Conservation (phyloP, 2,888 invertebrate genomes). For the Amiota mariae region DNA sequence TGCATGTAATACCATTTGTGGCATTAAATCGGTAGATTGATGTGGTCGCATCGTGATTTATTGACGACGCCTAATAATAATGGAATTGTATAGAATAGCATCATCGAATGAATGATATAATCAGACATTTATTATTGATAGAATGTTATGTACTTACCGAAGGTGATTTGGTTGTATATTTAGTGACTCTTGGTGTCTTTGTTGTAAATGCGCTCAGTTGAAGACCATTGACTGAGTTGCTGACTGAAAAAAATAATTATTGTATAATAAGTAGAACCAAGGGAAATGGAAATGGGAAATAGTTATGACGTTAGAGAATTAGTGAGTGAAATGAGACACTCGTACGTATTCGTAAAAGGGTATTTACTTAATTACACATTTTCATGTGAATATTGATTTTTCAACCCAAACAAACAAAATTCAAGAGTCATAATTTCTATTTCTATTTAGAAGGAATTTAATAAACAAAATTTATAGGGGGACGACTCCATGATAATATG, state of each 20-base stretch:
- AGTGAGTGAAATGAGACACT: no score
- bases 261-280: no score
- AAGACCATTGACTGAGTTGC: slow-evolving; percentile 68
- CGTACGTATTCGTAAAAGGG: no score
- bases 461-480: no score
- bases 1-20: slow-evolving; percentile 84
- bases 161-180: slow-evolving; percentile 77
- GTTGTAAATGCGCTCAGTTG: slow-evolving; percentile 78
- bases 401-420: neutral
- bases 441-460: no score
- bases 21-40: slow-evolving; percentile 81
- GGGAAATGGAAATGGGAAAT: no score
- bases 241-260: slow-evolving; percentile 48
- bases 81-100: neutral
- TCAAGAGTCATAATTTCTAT: no score
- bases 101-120: neutral
- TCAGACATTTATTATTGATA: neutral
- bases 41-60: slow-evolving; percentile 73
- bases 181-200: slow-evolving; percentile 79
- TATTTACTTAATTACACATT: no score
- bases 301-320: no score
- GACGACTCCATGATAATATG: neutral
- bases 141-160: slow-evolving; percentile 60
- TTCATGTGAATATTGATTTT: slow-evolving; percentile 1
- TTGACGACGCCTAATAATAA: slow-evolving; percentile 64